Evolutionary conservation across 1,140 invertebrate species (phyloP).

Genomic region (Phocides pigmalion): DNA sequence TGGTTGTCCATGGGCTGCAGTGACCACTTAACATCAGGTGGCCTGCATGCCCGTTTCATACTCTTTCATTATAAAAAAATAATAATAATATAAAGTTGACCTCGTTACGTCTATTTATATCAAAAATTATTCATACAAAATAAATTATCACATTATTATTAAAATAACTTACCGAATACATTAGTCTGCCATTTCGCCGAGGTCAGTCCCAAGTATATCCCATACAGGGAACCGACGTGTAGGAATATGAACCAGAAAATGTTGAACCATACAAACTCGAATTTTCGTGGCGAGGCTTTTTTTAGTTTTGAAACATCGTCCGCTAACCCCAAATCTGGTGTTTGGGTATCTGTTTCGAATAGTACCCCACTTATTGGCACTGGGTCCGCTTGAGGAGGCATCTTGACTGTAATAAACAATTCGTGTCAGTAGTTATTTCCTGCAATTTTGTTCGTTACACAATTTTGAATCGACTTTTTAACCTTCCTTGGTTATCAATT

Average conservation of each 20-base stretch:
- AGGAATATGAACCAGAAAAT: constrained; percentile 89
- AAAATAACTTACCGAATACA: constrained; percentile 86
- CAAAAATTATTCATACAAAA: no score
- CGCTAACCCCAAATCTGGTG: constrained; percentile 65
- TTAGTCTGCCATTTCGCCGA: constrained; percentile 88
- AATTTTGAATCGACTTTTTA: no score
- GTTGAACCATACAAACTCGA: constrained; percentile 92
- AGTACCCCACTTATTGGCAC: constrained; percentile 83
- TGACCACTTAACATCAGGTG: no score
- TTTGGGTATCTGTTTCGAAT: constrained; percentile 84
- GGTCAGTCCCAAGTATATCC: constrained; percentile 87
- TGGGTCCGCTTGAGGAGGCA: constrained; percentile 86
- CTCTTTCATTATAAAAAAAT: no score
- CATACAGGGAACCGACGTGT: constrained; percentile 90
- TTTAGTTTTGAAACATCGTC: constrained; percentile 63
- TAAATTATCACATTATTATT: background rate
- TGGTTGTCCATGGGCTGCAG: no score
- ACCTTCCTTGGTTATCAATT: no score
- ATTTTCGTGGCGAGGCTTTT: constrained; percentile 70
- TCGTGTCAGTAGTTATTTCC: background rate
- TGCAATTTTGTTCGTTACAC: no score
- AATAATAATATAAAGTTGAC: no score
- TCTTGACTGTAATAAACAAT: constrained; percentile 59
- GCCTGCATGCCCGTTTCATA: no score
- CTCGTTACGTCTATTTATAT: no score